A percentile compares a stretch with the other conserved stretches of the same genome.
Evolutionary conservation across 2,888 invertebrate genomes (phyloP).

Genomic region (Cephus nigrinus): DNA sequence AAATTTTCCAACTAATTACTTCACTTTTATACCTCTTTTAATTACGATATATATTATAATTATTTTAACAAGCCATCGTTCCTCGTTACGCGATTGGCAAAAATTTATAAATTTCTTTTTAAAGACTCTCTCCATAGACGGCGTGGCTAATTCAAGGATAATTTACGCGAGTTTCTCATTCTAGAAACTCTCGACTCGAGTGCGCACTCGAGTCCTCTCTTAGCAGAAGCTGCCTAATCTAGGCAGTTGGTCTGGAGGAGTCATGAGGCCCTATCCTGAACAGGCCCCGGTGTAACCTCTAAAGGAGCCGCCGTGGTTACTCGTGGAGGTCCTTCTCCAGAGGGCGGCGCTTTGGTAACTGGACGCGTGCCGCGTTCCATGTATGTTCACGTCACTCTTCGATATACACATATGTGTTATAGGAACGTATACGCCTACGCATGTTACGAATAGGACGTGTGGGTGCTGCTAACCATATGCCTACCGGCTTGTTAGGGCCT

Average conservation of each 20-base stretch:
- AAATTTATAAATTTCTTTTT: neutral
- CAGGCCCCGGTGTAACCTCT: neutral
- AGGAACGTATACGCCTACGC: neutral
- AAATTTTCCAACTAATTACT: neutral
- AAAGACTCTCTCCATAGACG: neutral
- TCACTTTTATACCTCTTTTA: neutral
- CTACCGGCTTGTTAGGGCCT: conserved; percentile 46
- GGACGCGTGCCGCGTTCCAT: conserved; percentile 57
- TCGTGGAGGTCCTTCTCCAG: conserved; percentile 24
- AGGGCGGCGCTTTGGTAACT: conserved; percentile 61
- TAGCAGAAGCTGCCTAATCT: conserved; percentile 5
- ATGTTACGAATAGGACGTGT: neutral
- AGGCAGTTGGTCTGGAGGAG: neutral
- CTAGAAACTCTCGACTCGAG: conserved; percentile 6
- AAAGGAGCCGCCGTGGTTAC: neutral
- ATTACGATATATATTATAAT: neutral
- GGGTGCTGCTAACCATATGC: conserved; percentile 47
- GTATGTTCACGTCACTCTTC: conserved; percentile 2
- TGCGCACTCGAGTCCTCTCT: conserved; percentile 9
- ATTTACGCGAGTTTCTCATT: conserved; percentile 6
- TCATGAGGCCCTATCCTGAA: neutral
- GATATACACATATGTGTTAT: neutral
- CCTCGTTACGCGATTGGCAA: neutral
- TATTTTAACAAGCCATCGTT: neutral
- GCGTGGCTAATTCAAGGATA: conserved; percentile 32